Evolutionary conservation across 2,113 vertebrate species (phyloP).

Genomic region (Mystacornis crossleyi): DNA sequence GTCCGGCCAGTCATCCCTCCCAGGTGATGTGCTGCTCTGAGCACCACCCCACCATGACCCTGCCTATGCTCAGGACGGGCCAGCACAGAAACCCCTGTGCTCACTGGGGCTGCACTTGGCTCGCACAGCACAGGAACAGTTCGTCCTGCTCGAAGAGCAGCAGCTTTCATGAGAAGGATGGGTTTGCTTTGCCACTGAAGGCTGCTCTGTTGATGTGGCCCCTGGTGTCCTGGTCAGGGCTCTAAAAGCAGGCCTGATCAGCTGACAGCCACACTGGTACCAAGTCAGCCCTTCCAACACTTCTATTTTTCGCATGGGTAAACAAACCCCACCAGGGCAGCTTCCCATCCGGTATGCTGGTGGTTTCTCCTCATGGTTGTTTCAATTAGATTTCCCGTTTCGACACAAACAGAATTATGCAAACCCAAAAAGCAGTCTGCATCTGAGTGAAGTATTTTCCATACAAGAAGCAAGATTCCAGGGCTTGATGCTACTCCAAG

Average conservation of each 20-base stretch:
- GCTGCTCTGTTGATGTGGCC: not conserved
- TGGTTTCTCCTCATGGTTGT: not conserved
- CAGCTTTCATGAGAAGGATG: not conserved
- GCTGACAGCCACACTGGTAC: not conserved
- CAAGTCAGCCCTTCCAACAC: not conserved
- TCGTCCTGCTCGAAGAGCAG: not conserved
- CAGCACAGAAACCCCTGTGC: not conserved
- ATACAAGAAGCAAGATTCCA: not conserved
- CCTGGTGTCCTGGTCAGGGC: not conserved
- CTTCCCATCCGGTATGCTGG: not conserved
- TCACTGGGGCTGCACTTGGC: accelerated
- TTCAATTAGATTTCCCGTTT: conserved; percentile 7
- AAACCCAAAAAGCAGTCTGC: not conserved
- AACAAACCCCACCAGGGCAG: not conserved
- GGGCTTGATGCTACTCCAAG: not conserved
- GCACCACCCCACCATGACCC: not conserved
- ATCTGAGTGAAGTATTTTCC: conserved; percentile 5
- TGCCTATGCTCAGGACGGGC: accelerated
- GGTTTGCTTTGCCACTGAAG: not conserved
- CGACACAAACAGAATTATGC: not conserved
- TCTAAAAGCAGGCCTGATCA: not conserved
- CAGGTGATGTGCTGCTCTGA: not conserved
- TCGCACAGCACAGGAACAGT: not conserved
- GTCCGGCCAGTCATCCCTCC: not conserved
- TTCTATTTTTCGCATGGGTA: not conserved